A percentile compares a stretch with the other conserved stretches of the same genome.
Conservation (phyloP, 1,140 invertebrate species). For the Zaprionus kolodkinae region DNA sequence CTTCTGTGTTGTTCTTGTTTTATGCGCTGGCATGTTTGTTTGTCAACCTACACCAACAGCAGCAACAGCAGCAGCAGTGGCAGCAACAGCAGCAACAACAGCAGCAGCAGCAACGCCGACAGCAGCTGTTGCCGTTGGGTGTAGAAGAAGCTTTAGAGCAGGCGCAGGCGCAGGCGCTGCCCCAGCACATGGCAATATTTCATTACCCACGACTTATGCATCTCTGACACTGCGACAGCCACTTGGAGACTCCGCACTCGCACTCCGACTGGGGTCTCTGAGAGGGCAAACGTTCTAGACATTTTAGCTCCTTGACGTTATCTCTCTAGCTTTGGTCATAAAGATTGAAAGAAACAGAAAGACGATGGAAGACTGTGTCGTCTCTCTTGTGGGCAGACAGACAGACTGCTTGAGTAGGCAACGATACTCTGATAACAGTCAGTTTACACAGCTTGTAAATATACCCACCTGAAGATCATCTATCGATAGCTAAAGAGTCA, state of each 20-base stretch:
- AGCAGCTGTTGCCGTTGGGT: constrained; percentile 70
- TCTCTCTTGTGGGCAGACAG: not conserved
- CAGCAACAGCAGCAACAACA: constrained; percentile 56
- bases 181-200: constrained; percentile 71
- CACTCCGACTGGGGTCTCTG: constrained; percentile 1
- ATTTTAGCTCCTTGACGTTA: constrained; percentile 24
- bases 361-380: not conserved
- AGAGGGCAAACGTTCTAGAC: constrained; percentile 30
- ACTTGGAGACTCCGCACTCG: constrained; percentile 31
- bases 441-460: constrained; percentile 38
- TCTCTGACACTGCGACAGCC: constrained; percentile 25
- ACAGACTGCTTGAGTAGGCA: constrained; percentile 29
- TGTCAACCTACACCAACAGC: constrained; percentile 76
- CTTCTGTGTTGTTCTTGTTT: constrained; percentile 68
- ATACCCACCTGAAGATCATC: constrained; percentile 27
- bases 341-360: constrained; percentile 42
- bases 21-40: constrained; percentile 81
- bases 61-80: constrained; percentile 28
- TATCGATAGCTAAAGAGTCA: constrained; percentile 15
- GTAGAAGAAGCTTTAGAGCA: constrained; percentile 34
- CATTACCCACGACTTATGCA: constrained; percentile 70
- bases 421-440: not conserved
- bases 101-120: constrained; percentile 30
- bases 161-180: constrained; percentile 61
- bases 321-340: constrained; percentile 53